phyloP scores from a whole-genome alignment of 2,888 invertebrate genomes.

The Ctenicera cuprea region DNA sequence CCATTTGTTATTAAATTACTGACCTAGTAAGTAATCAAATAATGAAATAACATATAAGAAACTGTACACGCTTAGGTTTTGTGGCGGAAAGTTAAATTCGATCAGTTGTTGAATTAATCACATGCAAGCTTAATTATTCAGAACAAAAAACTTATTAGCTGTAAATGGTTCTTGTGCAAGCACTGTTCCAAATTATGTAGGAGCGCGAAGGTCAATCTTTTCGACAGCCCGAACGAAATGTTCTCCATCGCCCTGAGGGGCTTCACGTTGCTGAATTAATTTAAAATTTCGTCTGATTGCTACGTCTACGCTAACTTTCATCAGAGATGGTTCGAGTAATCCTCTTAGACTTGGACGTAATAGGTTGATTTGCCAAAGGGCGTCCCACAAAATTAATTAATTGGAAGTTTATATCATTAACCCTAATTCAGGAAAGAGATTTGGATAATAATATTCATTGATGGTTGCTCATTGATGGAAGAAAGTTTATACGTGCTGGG shows the following conservation, averaged over 20 bases:
- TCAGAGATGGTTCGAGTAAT: slow-evolving; percentile 1
- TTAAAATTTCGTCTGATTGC: not conserved
- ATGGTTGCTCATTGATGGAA: not conserved
- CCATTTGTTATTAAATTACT: slow-evolving; percentile 51
- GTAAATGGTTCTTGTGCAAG: not conserved
- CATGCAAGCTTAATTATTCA: not conserved
- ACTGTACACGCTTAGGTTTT: not conserved
- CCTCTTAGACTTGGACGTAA: not conserved
- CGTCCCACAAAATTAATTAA: not conserved
- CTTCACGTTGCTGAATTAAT: not conserved
- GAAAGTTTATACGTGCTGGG: no score
- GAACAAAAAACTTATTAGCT: not conserved
- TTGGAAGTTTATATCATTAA: slow-evolving; percentile 5
- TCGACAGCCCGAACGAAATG: not conserved
- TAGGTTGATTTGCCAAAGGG: not conserved
- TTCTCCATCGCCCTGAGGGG: not conserved
- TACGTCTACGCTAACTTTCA: not conserved
- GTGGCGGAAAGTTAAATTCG: slow-evolving; percentile 26
- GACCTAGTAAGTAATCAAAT: slow-evolving; percentile 46
- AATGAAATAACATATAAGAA: slow-evolving; percentile 18
- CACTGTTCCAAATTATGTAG: not conserved
- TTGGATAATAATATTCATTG: not conserved
- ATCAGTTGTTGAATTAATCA: not conserved
- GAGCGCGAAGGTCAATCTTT: not conserved
- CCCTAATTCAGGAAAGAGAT: not conserved